Evolutionary conservation across 2,888 invertebrate species (phyloP).

Genomic region (Leptopilina syphax): DNA sequence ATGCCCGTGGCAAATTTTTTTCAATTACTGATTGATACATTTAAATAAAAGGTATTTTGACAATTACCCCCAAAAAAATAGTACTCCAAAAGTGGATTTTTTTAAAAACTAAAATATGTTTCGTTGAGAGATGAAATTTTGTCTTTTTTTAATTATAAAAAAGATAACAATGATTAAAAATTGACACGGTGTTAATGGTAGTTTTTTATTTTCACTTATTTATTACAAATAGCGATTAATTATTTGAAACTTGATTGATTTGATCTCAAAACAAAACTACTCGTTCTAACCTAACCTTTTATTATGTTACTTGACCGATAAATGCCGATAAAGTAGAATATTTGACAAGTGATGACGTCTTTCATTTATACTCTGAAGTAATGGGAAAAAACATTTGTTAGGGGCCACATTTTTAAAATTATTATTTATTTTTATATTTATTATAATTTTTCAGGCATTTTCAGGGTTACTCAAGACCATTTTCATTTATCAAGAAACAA

Average conservation of each 20-base stretch:
- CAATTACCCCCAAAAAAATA: background rate
- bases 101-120: background rate
- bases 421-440: too few species aligned
- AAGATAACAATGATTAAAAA: background rate
- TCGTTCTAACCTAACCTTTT: background rate
- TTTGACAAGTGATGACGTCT: background rate
- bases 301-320: background rate
- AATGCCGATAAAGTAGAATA: background rate
- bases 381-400: background rate
- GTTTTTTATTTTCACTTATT: background rate
- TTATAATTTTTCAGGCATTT: too few species aligned
- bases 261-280: background rate
- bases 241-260: too few species aligned
- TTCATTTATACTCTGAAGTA: background rate
- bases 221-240: background rate
- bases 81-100: background rate
- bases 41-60: background rate
- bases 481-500: too few species aligned
- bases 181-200: background rate
- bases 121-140: too few species aligned
- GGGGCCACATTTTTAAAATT: background rate
- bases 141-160: background rate
- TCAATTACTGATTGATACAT: slow-evolving; percentile 28
- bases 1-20: slow-evolving; percentile 67
- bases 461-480: too few species aligned